A percentile compares a stretch with the other conserved stretches of the same genome.
phyloP scores from a whole-genome alignment of 2,888 invertebrate species.

The Lathronympha strigana region DNA sequence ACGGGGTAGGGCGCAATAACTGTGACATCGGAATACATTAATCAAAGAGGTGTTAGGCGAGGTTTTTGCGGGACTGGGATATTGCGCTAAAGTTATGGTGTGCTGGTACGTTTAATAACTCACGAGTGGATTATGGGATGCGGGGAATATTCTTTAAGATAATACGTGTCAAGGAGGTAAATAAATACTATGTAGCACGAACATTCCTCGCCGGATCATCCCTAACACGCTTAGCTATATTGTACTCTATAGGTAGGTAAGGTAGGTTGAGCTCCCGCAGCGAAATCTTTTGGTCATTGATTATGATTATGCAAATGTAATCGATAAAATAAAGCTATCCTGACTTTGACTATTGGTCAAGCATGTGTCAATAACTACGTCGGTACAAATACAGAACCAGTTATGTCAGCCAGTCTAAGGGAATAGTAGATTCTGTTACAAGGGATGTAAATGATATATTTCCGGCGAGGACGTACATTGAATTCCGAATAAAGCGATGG shows the following conservation, averaged over 20 bases:
- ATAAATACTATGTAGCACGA: neutral
- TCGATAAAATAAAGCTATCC: no score
- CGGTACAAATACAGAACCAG: no score
- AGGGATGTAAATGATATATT: no score
- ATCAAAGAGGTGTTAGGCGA: conserved; percentile 66
- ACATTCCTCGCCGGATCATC: no score
- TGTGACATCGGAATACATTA: conserved; percentile 80
- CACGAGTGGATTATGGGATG: conserved; percentile 52
- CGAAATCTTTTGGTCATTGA: neutral
- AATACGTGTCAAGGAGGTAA: neutral
- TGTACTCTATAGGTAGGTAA: neutral
- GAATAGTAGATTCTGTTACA: no score
- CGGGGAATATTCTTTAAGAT: conserved; percentile 32
- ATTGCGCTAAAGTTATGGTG: conserved; percentile 75
- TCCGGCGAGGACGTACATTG: no score
- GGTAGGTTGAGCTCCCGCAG: neutral
- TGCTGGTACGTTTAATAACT: conserved; percentile 62
- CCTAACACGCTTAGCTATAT: no score
- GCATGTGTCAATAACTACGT: no score
- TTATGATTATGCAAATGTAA: neutral
- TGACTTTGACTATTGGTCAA: no score
- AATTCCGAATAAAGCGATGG: no score
- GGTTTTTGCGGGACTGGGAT: conserved; percentile 65
- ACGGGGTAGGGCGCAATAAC: conserved; percentile 72
- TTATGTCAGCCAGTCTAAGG: no score